Evolutionary conservation across 2,797 vertebrate genomes (phyloP), one percentile per base, ranked within the genome.

Genomic region (Limosa lapponica): DNA sequence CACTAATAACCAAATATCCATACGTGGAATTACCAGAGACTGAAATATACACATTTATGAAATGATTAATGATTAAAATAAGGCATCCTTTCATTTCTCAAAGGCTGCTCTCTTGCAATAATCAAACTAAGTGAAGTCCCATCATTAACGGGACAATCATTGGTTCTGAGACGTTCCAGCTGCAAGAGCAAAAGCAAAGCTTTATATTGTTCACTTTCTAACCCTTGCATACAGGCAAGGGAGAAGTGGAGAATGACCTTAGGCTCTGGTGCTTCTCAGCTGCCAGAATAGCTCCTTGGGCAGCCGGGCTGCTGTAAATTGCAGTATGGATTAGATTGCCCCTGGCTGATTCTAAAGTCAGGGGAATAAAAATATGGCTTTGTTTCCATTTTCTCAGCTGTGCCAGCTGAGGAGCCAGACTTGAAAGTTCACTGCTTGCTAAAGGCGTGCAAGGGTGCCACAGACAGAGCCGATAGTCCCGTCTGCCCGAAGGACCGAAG

Each of bases 331-430:
- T 96, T 90, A 88, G 75, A 94, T 96, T 94, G 93, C 93, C 85
- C 58, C 66, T 82, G 91, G 96, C 93, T 87, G 73, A 77, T 93
- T 95, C 73, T 86, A 20, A 91, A 95, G 75, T 82, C 87, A 94
- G 30, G 82, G 92, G 87, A 95, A 93, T 91, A 88, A 93, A 96
- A 90, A 52, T 69, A 91, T n/a, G 73, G 66, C 52, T 94, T 82
- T 95, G 46, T 91, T 95, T 96, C 88, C 85, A 81, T 75, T 79
- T 95, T 93, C 93, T 96, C 82, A 87, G 73, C 73, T 84, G 48
- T 57, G 70, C 51, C 73, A 95, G 87, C 51, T 90, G 82, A 94
- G 39, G 12, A 94, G 8, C 25, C 80, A 89, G 64, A n/a, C 90
- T 77, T 82, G 48, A 95, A 96, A 95, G 77, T 94, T 95, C 93